These are phyloP conservation scores for Amblyjoppa proteus DNA, from an alignment of 2,888 invertebrate species.

Conservation along the genomic window DNA sequence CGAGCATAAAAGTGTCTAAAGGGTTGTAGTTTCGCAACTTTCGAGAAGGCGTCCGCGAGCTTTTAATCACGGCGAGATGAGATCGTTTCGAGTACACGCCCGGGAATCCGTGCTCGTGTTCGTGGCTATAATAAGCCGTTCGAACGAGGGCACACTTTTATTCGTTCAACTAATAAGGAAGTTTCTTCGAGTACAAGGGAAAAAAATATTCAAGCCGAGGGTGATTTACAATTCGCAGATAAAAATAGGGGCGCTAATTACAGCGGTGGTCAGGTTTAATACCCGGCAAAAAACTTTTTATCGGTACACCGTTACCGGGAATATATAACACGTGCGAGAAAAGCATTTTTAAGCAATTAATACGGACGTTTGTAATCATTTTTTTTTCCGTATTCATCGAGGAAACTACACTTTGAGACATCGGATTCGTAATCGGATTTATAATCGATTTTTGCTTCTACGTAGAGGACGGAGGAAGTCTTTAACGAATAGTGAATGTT, in stretches of 20 bases:
- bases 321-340: not conserved
- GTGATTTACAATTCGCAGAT: slow-evolving; percentile 33
- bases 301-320: not conserved
- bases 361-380: too few species aligned
- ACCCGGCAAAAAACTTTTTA: not conserved
- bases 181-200: slow-evolving; percentile 13
- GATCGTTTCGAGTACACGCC: not conserved
- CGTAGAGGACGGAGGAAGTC: too few species aligned
- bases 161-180: not conserved
- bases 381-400: too few species aligned
- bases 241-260: not conserved
- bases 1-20: too few species aligned
- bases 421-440: too few species aligned
- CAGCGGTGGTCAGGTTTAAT: slow-evolving; percentile 2
- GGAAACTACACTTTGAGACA: too few species aligned
- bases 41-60: not conserved
- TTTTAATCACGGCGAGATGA: not conserved
- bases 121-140: not conserved
- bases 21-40: not conserved
- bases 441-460: too few species aligned
- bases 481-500: too few species aligned
- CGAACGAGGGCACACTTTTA: not conserved
- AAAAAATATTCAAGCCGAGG: slow-evolving; percentile 44
- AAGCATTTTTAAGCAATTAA: too few species aligned
- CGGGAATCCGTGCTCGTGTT: not conserved